Conservation (phyloP, 2,888 invertebrate species). For the Drosophila ezoana region DNA sequence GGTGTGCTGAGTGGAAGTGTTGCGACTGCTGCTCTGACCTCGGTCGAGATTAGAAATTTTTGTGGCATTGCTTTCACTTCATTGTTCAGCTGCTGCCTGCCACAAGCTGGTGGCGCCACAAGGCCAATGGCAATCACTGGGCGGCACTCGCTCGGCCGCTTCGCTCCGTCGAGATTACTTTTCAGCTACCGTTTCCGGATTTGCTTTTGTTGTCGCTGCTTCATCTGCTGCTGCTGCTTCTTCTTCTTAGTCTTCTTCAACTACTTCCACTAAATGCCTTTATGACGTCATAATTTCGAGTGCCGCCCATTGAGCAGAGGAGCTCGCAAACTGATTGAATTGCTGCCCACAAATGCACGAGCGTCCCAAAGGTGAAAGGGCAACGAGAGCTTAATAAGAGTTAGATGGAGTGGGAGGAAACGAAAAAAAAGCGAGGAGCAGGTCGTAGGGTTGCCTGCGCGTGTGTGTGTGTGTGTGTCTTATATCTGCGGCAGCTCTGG, state of each 20-base stretch:
- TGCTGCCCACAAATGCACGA: conserved; percentile 3
- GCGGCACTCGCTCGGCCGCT: conserved; percentile 6
- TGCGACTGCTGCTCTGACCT: conserved; percentile 38
- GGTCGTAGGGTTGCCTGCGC: too few species aligned
- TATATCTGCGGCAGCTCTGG: not conserved
- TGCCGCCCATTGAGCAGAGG: conserved; percentile 25
- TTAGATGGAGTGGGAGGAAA: too few species aligned
- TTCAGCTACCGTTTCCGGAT: conserved; percentile 20
- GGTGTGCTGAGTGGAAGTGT: not conserved
- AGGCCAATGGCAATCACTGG: conserved; percentile 54
- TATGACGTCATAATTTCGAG: conserved; percentile 64
- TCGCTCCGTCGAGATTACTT: conserved; percentile 34
- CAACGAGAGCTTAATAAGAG: conserved; percentile 15
- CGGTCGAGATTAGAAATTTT: conserved; percentile 73
- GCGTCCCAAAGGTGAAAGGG: conserved; percentile 28
- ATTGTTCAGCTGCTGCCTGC: conserved; percentile 47
- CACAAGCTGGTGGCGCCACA: conserved; percentile 33
- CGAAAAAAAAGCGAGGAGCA: not conserved
- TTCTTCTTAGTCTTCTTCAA: conserved; percentile 5
- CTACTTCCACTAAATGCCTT: conserved; percentile 48
- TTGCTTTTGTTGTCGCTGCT: conserved; percentile 1
- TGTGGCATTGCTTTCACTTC: conserved; percentile 72
- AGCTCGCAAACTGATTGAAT: conserved; percentile 46
- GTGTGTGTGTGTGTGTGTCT: not conserved
- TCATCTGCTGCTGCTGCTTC: not conserved